These are phyloP conservation scores for Crotalus adamanteus DNA, from an alignment of 2,797 vertebrate species.

Conservation along the genomic window DNA sequence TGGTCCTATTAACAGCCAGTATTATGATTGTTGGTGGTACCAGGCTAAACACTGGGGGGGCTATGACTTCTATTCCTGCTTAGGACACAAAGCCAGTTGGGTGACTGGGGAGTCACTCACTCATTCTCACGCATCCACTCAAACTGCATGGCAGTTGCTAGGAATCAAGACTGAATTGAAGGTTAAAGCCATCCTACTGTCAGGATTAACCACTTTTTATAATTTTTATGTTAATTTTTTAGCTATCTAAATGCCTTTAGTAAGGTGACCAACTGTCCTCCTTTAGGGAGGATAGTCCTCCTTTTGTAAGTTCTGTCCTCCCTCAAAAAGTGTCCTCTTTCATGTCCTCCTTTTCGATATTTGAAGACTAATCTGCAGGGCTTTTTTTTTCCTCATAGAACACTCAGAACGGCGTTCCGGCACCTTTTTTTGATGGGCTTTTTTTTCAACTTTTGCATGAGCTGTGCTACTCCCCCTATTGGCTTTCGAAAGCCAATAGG, in stretches of 20 bases:
- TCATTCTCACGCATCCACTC: not conserved
- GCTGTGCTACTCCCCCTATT: too few relatives aligned
- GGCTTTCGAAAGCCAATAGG: too few relatives aligned
- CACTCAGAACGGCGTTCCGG: too few relatives aligned
- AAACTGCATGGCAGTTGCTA: not conserved
- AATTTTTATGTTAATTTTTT: not conserved
- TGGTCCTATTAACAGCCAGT: not conserved
- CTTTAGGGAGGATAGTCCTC: too few relatives aligned
- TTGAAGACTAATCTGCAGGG: too few relatives aligned
- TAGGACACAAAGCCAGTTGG: not conserved
- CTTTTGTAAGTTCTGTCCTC: too few relatives aligned
- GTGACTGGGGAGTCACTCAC: not conserved
- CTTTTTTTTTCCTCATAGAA: too few relatives aligned
- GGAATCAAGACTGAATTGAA: not conserved
- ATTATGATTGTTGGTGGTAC: not conserved
- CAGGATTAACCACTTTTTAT: not conserved
- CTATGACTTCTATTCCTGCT: not conserved
- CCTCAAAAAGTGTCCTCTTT: too few relatives aligned
- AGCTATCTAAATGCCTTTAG: not conserved
- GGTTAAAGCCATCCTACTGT: not conserved
- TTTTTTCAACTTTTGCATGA: too few relatives aligned
- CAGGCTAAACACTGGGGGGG: not conserved
- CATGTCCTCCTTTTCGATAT: too few relatives aligned
- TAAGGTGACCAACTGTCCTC: too few relatives aligned
- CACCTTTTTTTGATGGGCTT: too few relatives aligned